Percentiles rank a stretch among this genome's conserved stretches.
phyloP scores from a whole-genome alignment of 1,140 invertebrate species.

The Colletes latitarsis region DNA sequence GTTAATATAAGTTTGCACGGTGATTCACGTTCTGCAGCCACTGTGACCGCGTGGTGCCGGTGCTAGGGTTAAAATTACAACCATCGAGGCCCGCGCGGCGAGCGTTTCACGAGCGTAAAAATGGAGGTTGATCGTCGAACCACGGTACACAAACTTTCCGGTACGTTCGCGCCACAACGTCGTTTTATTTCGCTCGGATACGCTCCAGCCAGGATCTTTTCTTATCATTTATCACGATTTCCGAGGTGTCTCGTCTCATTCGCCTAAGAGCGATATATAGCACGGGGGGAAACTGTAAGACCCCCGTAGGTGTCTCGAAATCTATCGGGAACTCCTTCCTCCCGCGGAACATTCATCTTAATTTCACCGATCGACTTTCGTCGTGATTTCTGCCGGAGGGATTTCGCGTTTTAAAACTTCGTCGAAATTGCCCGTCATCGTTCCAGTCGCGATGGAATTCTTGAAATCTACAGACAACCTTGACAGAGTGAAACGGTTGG shows the following conservation, averaged over 20 bases:
- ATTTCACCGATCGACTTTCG: conserved; percentile 21
- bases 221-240: conserved; percentile 47
- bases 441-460: conserved; percentile 8
- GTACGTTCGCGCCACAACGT: background rate
- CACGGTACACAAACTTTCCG: conserved; percentile 2
- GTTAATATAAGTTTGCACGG: conserved; percentile 70
- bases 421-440: too few species aligned
- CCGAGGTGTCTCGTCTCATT: conserved; percentile 8
- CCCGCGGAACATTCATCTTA: conserved; percentile 19
- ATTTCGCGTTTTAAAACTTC: too few species aligned
- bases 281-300: background rate
- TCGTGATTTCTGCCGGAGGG: background rate
- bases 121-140: conserved; percentile 45
- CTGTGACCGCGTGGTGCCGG: conserved; percentile 13
- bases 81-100: too few species aligned
- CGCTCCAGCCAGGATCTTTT: background rate
- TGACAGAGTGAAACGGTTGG: conserved; percentile 26
- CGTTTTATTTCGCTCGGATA: background rate
- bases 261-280: conserved; percentile 39
- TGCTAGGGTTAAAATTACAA: conserved; percentile 25
- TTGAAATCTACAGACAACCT: background rate
- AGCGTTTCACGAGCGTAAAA: conserved; percentile 18
- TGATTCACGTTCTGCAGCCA: conserved; percentile 63
- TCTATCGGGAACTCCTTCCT: conserved; percentile 12
- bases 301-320: conserved; percentile 9